A percentile compares a stretch with the other conserved stretches of the same genome.
These are phyloP conservation scores for Nudaria mundana DNA, from an alignment of 2,888 invertebrate species.

Conservation along the genomic window DNA sequence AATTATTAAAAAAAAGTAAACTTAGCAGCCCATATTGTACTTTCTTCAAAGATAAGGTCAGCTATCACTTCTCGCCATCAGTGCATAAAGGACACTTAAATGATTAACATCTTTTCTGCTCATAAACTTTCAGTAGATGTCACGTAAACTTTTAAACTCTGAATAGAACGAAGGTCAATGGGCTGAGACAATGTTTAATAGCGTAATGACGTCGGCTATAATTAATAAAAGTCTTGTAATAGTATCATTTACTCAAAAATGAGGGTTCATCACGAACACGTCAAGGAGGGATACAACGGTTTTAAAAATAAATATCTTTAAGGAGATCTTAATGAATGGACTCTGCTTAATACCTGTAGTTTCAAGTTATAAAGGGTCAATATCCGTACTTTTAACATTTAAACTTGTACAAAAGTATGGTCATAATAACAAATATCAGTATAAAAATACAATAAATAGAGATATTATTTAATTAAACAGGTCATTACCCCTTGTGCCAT, in stretches of 20 bases:
- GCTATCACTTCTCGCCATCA: too few species aligned
- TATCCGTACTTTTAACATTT: too few species aligned
- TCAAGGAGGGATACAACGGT: background rate
- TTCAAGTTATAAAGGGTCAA: background rate
- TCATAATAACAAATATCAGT: too few species aligned
- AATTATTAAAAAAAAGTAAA: too few species aligned
- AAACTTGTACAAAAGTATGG: too few species aligned
- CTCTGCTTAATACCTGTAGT: background rate
- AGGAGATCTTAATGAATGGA: background rate
- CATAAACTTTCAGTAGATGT: background rate
- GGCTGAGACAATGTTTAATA: constrained; percentile 15
- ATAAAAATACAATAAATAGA: too few species aligned
- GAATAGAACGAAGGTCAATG: constrained; percentile 21
- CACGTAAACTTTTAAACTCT: constrained; percentile 3
- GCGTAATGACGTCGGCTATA: constrained; percentile 11
- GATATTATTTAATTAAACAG: too few species aligned
- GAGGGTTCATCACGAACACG: constrained; percentile 18
- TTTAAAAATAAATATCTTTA: background rate
- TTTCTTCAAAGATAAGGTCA: too few species aligned
- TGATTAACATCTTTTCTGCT: too few species aligned
- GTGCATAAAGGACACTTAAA: too few species aligned
- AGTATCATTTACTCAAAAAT: constrained; percentile 19
- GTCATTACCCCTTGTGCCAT: too few species aligned
- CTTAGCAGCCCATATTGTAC: too few species aligned
- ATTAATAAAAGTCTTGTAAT: constrained; percentile 17